Percentiles rank a stretch among this genome's conserved stretches.
Conservation (phyloP, 2,113 vertebrate species). For the Struthio camelus region DNA sequence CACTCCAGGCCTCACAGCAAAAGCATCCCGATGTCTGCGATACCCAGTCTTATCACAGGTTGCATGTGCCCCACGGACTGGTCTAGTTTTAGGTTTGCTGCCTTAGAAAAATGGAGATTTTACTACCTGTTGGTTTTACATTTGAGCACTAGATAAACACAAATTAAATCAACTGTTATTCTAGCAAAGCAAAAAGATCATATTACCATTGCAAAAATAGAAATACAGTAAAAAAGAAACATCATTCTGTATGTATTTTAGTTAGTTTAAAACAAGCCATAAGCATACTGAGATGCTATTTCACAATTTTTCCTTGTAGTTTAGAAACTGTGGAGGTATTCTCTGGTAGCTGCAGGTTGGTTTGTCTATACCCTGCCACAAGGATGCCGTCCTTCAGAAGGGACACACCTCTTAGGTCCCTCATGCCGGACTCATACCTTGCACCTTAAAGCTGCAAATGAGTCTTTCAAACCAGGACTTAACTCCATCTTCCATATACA, state of each 20-base stretch:
- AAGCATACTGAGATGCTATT: background rate
- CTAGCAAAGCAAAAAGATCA: background rate
- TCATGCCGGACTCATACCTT: background rate
- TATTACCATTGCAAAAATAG: background rate
- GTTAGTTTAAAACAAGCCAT: background rate
- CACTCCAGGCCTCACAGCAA: background rate
- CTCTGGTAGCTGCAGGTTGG: background rate
- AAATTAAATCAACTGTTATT: background rate
- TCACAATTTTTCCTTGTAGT: background rate
- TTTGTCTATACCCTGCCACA: background rate
- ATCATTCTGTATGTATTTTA: background rate
- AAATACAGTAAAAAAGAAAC: background rate
- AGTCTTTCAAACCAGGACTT: background rate
- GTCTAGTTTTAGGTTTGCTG: background rate
- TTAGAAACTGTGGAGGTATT: background rate
- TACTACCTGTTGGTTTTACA: background rate
- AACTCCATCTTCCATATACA: background rate
- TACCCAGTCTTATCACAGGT: background rate
- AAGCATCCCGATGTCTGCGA: background rate
- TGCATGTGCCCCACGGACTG: fast-evolving
- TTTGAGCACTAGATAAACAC: background rate
- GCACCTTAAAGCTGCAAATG: background rate
- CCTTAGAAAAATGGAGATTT: background rate
- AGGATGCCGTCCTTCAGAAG: background rate
- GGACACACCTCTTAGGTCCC: background rate